Conservation (phyloP, 2,888 invertebrate species). For the Melanophora roralis region DNA sequence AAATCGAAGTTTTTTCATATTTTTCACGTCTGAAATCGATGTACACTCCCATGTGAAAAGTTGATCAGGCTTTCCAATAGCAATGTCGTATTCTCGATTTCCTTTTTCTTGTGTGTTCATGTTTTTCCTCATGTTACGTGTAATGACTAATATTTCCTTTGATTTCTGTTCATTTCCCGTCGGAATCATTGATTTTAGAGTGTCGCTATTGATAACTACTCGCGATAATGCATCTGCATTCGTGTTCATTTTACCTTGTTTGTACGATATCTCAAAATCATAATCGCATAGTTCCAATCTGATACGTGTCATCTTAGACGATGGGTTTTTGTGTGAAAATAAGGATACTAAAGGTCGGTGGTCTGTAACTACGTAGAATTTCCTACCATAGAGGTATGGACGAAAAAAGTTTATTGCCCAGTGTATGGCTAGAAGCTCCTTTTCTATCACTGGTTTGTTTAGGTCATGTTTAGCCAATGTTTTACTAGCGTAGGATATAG, state of each 20-base stretch:
- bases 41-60: too few species aligned
- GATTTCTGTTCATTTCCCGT: too few species aligned
- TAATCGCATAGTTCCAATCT: conserved; percentile 18
- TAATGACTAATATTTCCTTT: too few species aligned
- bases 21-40: too few species aligned
- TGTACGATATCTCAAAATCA: conserved; percentile 26
- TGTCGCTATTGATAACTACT: not conserved
- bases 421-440: not conserved
- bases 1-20: too few species aligned
- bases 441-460: not conserved
- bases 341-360: not conserved
- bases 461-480: not conserved
- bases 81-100: too few species aligned
- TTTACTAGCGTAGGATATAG: too few species aligned
- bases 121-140: too few species aligned
- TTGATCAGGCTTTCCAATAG: not conserved
- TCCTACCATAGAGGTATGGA: conserved; percentile 5
- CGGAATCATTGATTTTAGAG: too few species aligned
- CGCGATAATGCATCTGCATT: conserved; percentile 13
- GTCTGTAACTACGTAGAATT: not conserved
- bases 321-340: conserved; percentile 26
- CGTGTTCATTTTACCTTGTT: conserved; percentile 8
- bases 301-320: conserved; percentile 26
- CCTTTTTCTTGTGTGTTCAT: too few species aligned
- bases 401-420: not conserved